A percentile compares a stretch with the other conserved stretches of the same genome.
These are phyloP conservation scores for Stegostoma tigrinum DNA, from an alignment of 2,113 vertebrate genomes.

Conservation along the genomic window DNA sequence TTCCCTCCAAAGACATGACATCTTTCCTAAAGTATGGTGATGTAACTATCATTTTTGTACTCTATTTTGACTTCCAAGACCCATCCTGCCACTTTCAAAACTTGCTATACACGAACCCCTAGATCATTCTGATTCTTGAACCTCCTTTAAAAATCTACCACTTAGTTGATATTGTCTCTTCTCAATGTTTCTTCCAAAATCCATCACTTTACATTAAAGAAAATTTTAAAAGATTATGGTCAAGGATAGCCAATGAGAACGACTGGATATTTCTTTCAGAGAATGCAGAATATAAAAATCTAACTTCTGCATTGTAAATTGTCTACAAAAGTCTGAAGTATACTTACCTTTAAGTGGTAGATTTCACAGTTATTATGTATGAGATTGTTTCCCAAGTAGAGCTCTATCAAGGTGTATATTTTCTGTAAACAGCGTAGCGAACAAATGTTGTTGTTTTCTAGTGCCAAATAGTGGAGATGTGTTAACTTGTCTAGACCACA, in stretches of 20 bases:
- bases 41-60: neutral
- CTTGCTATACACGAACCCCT: neutral
- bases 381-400: conserved; percentile 72
- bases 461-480: conserved; percentile 68
- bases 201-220: neutral
- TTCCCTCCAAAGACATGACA: neutral
- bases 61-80: neutral
- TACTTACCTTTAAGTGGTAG: conserved; percentile 65
- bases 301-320: neutral
- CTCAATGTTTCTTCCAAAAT: neutral
- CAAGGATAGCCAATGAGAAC: neutral
- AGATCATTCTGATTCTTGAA: neutral
- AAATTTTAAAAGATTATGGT: neutral
- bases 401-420: conserved; percentile 60
- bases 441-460: conserved; percentile 68
- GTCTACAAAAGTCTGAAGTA: neutral
- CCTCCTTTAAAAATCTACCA: neutral
- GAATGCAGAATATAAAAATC: neutral
- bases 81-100: neutral
- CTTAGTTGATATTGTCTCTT: neutral
- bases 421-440: conserved; percentile 66
- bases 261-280: neutral
- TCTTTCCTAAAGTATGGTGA: too few species aligned
- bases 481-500: conserved; percentile 59
- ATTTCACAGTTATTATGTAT: conserved; percentile 67